Evolutionary conservation across 2,113 vertebrate species (phyloP).

Genomic region (Ursus arctos): DNA sequence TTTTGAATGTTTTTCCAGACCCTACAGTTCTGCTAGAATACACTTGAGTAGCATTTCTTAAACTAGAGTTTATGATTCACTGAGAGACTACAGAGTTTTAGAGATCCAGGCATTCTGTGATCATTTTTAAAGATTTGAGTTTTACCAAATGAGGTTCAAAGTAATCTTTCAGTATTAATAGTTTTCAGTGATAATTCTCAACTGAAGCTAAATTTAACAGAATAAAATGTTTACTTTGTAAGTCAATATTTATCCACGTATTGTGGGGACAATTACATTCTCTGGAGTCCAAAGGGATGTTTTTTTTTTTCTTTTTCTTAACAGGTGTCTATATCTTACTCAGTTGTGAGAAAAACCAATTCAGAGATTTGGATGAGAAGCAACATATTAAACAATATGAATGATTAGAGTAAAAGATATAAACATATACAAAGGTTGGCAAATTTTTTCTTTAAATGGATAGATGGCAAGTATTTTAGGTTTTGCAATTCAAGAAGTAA

Average conservation of each 20-base stretch:
- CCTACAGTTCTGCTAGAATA: background rate
- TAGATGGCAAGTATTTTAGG: background rate
- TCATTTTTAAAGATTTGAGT: background rate
- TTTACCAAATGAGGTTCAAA: background rate
- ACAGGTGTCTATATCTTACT: background rate
- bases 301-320: background rate
- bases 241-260: background rate
- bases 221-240: background rate
- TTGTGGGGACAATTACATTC: background rate
- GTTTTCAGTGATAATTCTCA: slow-evolving; percentile 16
- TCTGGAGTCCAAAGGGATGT: background rate
- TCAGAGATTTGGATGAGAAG: background rate
- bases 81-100: background rate
- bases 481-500: background rate
- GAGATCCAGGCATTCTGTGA: background rate
- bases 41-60: background rate
- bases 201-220: background rate
- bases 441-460: background rate
- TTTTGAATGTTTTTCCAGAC: background rate
- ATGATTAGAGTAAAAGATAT: background rate
- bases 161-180: background rate
- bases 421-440: background rate
- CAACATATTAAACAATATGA: background rate
- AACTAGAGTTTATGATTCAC: background rate
- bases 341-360: background rate